Conservation (phyloP, 2,797 vertebrate species). For the Poecilia picta region DNA sequence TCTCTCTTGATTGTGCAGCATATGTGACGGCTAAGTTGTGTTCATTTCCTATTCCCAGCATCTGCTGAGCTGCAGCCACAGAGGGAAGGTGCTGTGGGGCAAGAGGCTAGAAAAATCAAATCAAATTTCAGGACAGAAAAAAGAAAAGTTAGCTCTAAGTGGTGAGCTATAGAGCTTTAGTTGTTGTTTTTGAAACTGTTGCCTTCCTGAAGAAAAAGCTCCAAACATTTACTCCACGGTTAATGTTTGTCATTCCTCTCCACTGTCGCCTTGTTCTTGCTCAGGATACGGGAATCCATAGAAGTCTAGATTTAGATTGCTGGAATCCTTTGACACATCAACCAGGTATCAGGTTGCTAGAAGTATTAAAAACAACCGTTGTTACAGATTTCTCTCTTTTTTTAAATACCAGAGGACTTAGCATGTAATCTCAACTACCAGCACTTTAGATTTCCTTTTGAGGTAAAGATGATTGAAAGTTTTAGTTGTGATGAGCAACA, state of each 20-base stretch:
- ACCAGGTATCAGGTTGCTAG: neutral
- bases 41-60: slow-evolving; percentile 72
- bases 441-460: neutral
- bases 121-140: slow-evolving; percentile 15
- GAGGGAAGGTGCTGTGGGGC: slow-evolving; percentile 40
- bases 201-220: neutral
- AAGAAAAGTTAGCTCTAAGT: slow-evolving; percentile 23
- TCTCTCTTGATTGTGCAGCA: slow-evolving; percentile 58
- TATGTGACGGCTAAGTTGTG: slow-evolving; percentile 65
- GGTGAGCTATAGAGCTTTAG: slow-evolving; percentile 48
- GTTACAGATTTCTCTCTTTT: neutral
- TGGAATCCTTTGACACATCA: neutral
- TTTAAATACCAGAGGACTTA: neutral
- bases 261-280: neutral
- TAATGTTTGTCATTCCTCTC: neutral
- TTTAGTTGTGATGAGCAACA: neutral
- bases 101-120: slow-evolving; percentile 62
- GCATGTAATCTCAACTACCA: neutral
- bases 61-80: slow-evolving; percentile 64
- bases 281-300: neutral
- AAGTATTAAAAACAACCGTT: neutral
- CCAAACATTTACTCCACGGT: neutral
- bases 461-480: neutral
- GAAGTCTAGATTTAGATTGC: neutral
- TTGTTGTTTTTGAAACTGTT: neutral